Evolutionary conservation across 2,113 vertebrate species (phyloP), one percentile per base, ranked within the genome.

Genomic region (Actenoides hombroni): DNA sequence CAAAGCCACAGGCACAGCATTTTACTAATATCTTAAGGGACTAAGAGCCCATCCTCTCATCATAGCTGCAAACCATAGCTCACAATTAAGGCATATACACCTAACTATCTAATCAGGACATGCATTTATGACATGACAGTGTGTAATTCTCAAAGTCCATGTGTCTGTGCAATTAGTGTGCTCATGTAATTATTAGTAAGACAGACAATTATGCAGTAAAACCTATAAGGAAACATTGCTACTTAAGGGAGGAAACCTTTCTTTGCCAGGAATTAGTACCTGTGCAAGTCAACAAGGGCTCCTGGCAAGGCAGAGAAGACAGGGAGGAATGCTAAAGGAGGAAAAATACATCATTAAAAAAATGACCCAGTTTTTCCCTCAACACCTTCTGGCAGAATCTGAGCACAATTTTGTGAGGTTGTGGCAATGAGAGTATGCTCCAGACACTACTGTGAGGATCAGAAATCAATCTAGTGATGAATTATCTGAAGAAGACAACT

Each of bases 271-370:
- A 13, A 69, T 69, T 85, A 89, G 40, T 17, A 91, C 63, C 11
- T 33, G 25, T 83, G 31, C n/a, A 87, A 29, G 35, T 25, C 49
- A 39, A 83, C 17, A 53, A 75, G 11, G 33, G 40, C 26, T 71
- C 29, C 37, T 21, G 67, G 63, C 14, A 51, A 0, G 1, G 29
- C 16, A 76, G 28, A 76, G 29, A 83, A 60, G 13, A 6, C 46
- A 57, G 16, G 9, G 13, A 82, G 28, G 9, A 48, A 35, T 23
- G 6, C 4, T 13, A 21, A 23, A 24, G 59, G 15, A 73, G 1
- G 4, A 25, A 17, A 65, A 64, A 70, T 28, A 11, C 0, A 31
- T 0, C 0, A 16, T 20, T 31, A 2, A 51, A 31, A 74, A 54
- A 64, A 4, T 0, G 5, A n/a, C 5, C 0, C 16, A 13, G 5